Base-by-base conservation (phyloP, 2,888 invertebrate species). In the Mesorhabditis sp. region DNA sequence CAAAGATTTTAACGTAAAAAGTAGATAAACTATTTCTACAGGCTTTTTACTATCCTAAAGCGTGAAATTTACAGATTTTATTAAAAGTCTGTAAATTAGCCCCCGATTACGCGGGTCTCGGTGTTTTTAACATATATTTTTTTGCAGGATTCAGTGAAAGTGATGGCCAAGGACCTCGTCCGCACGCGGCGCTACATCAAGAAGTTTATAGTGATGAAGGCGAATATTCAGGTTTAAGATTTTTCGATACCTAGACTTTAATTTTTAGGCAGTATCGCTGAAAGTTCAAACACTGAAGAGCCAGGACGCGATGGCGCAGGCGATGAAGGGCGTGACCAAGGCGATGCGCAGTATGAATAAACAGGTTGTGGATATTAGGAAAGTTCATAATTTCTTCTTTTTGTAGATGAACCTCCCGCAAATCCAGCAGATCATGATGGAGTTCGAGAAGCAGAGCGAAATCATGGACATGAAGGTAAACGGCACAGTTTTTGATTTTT, bases 131-230 rank as follows among this genome's bases (percentile, higher is more conserved):
- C 42, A 13, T 58, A 28, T 58, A 6, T n/a, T 41, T 6, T 41
- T 43, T 66, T 72, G 10, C 76, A 94, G 94, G 97, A 98, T 88
- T 95, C 98, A 13, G 98, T 98, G 0, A 97, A 95, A 89, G 96
- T 98, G 80, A 97, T 98, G 97, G 98, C 98, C 0, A 95, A 95
- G 87, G 98, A 98, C 88, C 89, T 98, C 78, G 98, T 98, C 5
- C 90, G 98, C 78, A 98, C 98, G 1, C 90, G 98, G 73, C 90
- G 89, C 45, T 96, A 97, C 85, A 92, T 92, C 67, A 96, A 97
- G 87, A 98, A 98, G 88, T 98, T 98, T 87, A 97, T 98, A 91
- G 87, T 98, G 78, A 98, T 98, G 97, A 93, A 93, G 86, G 97
- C 98, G 1, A 98, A 98, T 87, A 97, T 98, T 82, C 97, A 98